These are phyloP conservation scores for Equus przewalskii DNA, from an alignment of 2,113 vertebrate genomes.

Conservation along the genomic window DNA sequence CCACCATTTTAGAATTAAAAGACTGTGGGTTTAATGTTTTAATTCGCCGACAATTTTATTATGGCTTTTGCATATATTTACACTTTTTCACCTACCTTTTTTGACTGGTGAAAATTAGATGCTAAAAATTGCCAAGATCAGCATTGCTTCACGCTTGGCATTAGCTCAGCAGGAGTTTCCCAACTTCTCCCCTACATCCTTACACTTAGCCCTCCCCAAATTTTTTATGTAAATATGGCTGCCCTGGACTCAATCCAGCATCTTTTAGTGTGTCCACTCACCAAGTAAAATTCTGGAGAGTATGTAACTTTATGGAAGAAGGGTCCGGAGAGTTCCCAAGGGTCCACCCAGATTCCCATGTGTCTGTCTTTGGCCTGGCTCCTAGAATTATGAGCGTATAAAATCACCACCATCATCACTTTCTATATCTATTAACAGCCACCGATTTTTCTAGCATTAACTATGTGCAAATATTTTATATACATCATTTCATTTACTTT, in stretches of 20 bases:
- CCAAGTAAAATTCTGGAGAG: not conserved
- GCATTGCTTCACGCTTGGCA: not conserved
- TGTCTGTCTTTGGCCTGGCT: not conserved
- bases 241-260: not conserved
- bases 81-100: not conserved
- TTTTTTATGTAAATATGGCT: not conserved
- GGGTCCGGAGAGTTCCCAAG: not conserved
- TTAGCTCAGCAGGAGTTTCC: not conserved
- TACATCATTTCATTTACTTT: not conserved
- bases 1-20: not conserved
- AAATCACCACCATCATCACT: not conserved
- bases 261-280: not conserved
- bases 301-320: not conserved
- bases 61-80: not conserved
- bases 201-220: not conserved
- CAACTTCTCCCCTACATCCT: not conserved
- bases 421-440: not conserved
- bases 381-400: not conserved
- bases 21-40: not conserved
- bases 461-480: not conserved
- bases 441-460: not conserved
- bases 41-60: not conserved
- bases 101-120: slow-evolving; percentile 26
- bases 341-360: not conserved
- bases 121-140: not conserved